A percentile compares a stretch with the other conserved stretches of the same genome.
Conservation (phyloP, 2,797 vertebrate species). For the Steatocranus sp. region DNA sequence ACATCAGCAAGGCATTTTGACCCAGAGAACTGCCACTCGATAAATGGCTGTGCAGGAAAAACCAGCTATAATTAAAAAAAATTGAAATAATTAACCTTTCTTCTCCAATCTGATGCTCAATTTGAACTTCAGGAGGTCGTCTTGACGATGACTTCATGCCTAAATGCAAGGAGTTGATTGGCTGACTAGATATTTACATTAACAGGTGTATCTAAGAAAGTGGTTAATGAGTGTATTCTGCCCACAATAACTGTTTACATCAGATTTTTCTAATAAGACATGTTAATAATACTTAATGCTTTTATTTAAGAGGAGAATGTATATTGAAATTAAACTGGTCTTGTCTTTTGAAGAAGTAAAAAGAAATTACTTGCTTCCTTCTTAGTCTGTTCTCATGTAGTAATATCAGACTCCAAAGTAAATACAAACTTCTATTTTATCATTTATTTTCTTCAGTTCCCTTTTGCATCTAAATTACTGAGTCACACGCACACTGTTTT, state of each 20-base stretch:
- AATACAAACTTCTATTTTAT: not conserved
- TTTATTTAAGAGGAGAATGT: not conserved
- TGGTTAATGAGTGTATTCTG: not conserved
- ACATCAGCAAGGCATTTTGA: not conserved
- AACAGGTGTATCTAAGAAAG: not conserved
- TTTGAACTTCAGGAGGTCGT: not conserved
- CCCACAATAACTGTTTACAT: not conserved
- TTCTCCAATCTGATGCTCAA: not conserved
- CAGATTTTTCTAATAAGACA: not conserved
- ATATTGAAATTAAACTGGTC: not conserved
- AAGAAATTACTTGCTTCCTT: not conserved
- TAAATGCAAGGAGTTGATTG: not conserved
- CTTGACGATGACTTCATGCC: not conserved
- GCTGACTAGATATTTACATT: not conserved
- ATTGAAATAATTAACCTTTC: not conserved
- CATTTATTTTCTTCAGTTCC: not conserved
- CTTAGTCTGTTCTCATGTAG: not conserved
- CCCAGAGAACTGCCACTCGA: not conserved
- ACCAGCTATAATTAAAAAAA: rapidly evolving
- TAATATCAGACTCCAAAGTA: not conserved
- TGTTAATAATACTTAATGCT: not conserved
- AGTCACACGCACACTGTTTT: not conserved
- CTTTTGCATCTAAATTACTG: not conserved
- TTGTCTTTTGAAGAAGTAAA: not conserved
- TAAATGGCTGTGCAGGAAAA: not conserved